phyloP scores from a whole-genome alignment of 2,113 vertebrate species.

The Semnornis frantzii region DNA sequence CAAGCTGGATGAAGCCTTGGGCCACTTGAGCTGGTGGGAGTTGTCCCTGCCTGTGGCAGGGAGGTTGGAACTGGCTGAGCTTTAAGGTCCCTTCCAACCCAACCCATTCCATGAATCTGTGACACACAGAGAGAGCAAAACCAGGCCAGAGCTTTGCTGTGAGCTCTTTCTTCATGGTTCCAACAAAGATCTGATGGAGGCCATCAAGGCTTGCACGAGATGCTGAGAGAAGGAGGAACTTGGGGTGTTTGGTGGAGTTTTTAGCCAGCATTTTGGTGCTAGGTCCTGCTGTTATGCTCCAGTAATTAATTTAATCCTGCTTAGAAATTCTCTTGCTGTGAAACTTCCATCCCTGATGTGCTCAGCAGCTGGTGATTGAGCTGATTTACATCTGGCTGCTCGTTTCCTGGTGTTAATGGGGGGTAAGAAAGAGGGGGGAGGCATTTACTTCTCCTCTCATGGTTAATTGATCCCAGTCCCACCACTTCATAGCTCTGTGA shows the following conservation, averaged over 20 bases:
- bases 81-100: no score
- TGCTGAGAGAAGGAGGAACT: neutral
- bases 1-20: no score
- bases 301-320: constrained; percentile 7
- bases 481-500: neutral
- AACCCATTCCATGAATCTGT: no score
- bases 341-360: neutral
- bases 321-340: constrained; percentile 25
- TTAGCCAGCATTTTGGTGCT: neutral
- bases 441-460: constrained; percentile 30
- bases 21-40: no score
- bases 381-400: constrained; percentile 49
- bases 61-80: no score
- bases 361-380: neutral
- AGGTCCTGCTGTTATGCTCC: constrained; percentile 5
- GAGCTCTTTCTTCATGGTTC: neutral
- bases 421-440: neutral
- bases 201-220: neutral
- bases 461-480: constrained; percentile 25
- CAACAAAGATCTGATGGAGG: neutral
- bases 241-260: neutral
- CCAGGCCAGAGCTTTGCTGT: neutral
- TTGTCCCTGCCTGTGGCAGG: no score
- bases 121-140: neutral
- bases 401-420: neutral